Evolutionary conservation across 2,113 vertebrate genomes (phyloP).

Genomic region (Cygnus buccinator): DNA sequence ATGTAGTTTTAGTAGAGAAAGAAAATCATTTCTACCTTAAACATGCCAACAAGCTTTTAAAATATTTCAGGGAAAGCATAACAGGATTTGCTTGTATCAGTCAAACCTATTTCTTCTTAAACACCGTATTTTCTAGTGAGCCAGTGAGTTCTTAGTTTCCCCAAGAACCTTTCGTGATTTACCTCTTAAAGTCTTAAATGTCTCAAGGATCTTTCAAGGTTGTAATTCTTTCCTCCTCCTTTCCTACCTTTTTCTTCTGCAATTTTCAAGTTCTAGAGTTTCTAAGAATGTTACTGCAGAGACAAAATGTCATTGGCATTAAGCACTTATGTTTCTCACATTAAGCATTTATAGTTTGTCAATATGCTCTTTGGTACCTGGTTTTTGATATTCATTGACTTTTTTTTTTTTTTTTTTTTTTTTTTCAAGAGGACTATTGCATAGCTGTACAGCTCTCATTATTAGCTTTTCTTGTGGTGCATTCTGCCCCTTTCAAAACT

Average conservation of each 20-base stretch:
- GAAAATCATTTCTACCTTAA: background rate
- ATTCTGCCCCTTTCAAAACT: background rate
- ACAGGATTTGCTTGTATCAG: background rate
- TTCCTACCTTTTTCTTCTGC: background rate
- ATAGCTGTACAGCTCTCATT: background rate
- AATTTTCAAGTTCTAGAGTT: background rate
- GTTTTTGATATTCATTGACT: background rate
- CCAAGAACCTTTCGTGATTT: background rate
- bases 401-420: slow-evolving; percentile 6
- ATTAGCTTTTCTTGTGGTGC: background rate
- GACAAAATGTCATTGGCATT: background rate
- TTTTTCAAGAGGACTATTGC: background rate
- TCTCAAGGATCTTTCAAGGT: background rate
- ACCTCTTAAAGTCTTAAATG: background rate
- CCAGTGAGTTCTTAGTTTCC: background rate
- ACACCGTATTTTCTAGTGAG: background rate
- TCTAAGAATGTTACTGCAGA: background rate
- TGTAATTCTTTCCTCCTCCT: background rate
- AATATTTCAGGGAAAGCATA: background rate
- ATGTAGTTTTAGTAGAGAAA: background rate
- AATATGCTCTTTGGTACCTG: background rate
- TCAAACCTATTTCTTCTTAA: background rate
- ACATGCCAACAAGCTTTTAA: background rate
- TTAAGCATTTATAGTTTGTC: background rate
- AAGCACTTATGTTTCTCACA: background rate